Base-by-base conservation (phyloP, 2,888 invertebrate genomes). In the Danaus chrysippus region DNA sequence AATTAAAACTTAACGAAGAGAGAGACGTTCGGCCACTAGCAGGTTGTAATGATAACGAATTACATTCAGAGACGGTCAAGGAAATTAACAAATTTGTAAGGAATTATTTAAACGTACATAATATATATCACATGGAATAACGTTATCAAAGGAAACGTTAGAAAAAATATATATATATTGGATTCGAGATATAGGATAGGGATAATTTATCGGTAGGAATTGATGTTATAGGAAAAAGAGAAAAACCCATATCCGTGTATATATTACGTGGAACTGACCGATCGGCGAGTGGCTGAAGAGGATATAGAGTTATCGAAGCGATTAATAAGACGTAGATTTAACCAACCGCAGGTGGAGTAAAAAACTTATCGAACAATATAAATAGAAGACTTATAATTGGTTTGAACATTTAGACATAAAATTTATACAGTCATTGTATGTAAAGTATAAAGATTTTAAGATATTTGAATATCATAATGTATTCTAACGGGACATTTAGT, bases 31-130 rank as follows among this genome's bases (percentile, higher is more conserved):
- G 43, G 41, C 58, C 55, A 63, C 57, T 19, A 75, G 75, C 55
- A 79, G 74, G 74, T 75, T 73, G 76, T 82, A 79, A 82, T 82
- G 80, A 81, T 80, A 77, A 80, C 76, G 76, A 74, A 68, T 77
- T 76, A 69, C 70, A 74, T 75, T 78, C 73, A 70, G 75, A 74
- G 73, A 71, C 59, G 63, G 66, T 56, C 65, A 63, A 64, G 67
- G 66, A 68, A 70, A 71, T 73, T 69, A 70, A 70, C 69, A 59
- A 66, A 68, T 67, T 59, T 46, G 57, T 49, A 66, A 70, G 67
- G 68, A 71, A 74, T 17, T 11, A 49, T 49, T 9, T 49, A 49
- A 74, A 66, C 61, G 58, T 49, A 62, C 64, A 59, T 56, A 62
- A 59, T 3, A 34, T 34, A 34, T 34, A 34, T 34, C 23, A 6